phyloP scores from a whole-genome alignment of 2,797 vertebrate species.

The Synanceia verrucosa region DNA sequence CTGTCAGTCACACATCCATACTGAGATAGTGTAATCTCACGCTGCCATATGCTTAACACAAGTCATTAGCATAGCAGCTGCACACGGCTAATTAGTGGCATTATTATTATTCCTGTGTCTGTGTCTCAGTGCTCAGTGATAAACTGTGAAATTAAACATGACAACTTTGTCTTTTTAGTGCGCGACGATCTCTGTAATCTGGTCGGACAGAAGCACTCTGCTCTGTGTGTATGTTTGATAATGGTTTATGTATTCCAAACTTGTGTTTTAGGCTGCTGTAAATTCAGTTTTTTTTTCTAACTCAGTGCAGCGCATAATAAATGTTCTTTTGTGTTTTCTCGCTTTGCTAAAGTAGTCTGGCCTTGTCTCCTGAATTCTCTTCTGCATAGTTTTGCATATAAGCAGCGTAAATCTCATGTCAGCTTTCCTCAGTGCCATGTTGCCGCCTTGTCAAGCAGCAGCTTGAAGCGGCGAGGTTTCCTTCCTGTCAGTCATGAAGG shows the following conservation, averaged over 20 bases:
- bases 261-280: constrained; percentile 17
- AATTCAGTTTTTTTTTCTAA: not conserved
- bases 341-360: constrained; percentile 11
- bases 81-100: constrained; percentile 62
- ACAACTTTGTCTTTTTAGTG: constrained; percentile 50
- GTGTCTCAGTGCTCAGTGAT: constrained; percentile 53
- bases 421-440: constrained; percentile 40
- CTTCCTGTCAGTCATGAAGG: constrained; percentile 51
- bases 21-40: constrained; percentile 68
- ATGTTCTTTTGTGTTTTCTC: constrained; percentile 25
- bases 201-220: constrained; percentile 19
- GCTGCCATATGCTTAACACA: constrained; percentile 66
- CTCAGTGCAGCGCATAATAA: constrained; percentile 22
- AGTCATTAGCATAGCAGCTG: constrained; percentile 70
- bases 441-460: constrained; percentile 52
- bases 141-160: constrained; percentile 70
- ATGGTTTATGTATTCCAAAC: not conserved
- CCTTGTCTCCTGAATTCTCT: constrained; percentile 13
- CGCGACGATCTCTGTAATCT: constrained; percentile 37
- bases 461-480: constrained; percentile 44
- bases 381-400: constrained; percentile 38
- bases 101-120: constrained; percentile 60
- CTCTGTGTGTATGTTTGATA: not conserved
- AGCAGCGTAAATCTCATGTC: constrained; percentile 53
- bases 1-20: constrained; percentile 22